Evolutionary conservation across 2,888 invertebrate genomes (phyloP).

Genomic region (Schrankia costaestrigalis): DNA sequence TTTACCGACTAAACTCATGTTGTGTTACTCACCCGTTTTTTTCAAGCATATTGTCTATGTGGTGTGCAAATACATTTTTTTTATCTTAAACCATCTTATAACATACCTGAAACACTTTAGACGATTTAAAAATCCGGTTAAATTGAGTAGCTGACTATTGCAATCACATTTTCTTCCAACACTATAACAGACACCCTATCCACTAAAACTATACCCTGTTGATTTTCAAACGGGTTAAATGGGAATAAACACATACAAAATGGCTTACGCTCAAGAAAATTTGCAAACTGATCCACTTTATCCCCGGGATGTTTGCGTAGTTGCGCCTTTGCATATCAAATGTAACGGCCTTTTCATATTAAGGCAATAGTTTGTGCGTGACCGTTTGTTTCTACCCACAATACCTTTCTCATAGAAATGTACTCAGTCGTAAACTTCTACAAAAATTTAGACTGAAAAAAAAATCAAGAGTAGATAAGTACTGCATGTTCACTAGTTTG

Average conservation of each 20-base stretch:
- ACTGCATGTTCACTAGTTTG: too few species aligned
- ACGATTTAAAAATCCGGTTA: too few species aligned
- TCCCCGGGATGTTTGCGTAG: conserved; percentile 13
- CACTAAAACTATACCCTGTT: conserved; percentile 17
- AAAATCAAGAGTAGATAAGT: too few species aligned
- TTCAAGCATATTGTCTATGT: too few species aligned
- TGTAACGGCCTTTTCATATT: conserved; percentile 4
- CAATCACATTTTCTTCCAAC: conserved; percentile 7
- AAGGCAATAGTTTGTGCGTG: neutral
- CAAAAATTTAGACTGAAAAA: too few species aligned
- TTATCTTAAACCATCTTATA: too few species aligned
- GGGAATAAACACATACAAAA: conserved; percentile 22
- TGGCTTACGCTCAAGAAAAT: conserved; percentile 22
- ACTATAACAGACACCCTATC: conserved; percentile 16
- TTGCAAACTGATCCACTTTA: conserved; percentile 15
- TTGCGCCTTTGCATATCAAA: conserved; percentile 11
- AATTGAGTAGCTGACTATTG: conserved; percentile 2
- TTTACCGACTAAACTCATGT: too few species aligned
- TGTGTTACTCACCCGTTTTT: too few species aligned
- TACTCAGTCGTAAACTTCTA: too few species aligned
- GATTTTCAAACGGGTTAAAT: conserved; percentile 24
- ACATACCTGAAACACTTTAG: too few species aligned
- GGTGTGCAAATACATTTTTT: too few species aligned
- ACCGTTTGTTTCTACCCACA: neutral
- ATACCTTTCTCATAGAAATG: too few species aligned